Conservation (phyloP, 2,888 invertebrate genomes). For the Sussaba pulchella region DNA sequence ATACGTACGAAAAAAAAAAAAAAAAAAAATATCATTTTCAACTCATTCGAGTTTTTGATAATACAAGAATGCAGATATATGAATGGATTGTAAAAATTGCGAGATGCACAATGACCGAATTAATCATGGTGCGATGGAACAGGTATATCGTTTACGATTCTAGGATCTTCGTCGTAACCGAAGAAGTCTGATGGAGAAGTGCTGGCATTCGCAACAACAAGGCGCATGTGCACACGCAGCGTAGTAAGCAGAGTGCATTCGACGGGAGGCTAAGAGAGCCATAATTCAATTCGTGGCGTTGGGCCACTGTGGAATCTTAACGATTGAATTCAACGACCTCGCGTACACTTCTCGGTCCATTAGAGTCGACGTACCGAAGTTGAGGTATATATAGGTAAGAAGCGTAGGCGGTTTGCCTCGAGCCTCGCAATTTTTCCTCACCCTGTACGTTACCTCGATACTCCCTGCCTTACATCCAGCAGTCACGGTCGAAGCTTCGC, state of each 20-base stretch:
- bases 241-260: conserved; percentile 22
- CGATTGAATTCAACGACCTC: conserved; percentile 56
- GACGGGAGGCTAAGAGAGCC: conserved; percentile 21
- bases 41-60: too few species aligned
- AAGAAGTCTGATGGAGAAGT: conserved; percentile 2
- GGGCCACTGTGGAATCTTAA: conserved; percentile 55
- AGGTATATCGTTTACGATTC: conserved; percentile 46
- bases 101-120: conserved; percentile 26
- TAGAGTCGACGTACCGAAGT: conserved; percentile 44
- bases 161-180: conserved; percentile 26
- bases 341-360: conserved; percentile 52
- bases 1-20: too few species aligned
- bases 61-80: conserved; percentile 1
- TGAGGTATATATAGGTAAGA: neutral
- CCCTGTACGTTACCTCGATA: conserved; percentile 33
- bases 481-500: conserved; percentile 21
- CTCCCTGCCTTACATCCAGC: conserved; percentile 9
- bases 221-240: conserved; percentile 16
- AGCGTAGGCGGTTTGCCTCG: conserved; percentile 15
- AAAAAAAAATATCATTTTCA: too few species aligned
- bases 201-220: conserved; percentile 5
- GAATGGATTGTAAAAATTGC: neutral
- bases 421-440: conserved; percentile 29
- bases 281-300: conserved; percentile 56
- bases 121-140: conserved; percentile 16